Evolutionary conservation across 2,113 vertebrate genomes (phyloP).

Genomic region (Symphodus melops): DNA sequence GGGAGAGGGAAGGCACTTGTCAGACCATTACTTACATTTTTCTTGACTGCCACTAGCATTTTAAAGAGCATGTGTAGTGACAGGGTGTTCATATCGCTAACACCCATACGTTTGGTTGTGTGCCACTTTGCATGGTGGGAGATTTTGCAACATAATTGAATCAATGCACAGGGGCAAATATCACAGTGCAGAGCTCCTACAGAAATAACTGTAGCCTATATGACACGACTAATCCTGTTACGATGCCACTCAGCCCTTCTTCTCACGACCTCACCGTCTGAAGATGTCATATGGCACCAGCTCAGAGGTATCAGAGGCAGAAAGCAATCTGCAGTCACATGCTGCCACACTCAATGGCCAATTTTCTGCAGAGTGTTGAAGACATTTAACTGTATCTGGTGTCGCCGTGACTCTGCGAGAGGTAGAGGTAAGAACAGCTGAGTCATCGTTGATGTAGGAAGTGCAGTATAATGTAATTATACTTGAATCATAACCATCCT

Average conservation of each 20-base stretch:
- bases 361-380: conserved; percentile 2
- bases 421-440: not conserved
- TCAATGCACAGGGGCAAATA: conserved; percentile 4
- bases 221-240: conserved; percentile 48
- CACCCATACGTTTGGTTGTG: not conserved
- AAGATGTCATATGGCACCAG: conserved; percentile 18
- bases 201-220: conserved; percentile 14
- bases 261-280: conserved; percentile 19
- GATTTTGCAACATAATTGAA: conserved; percentile 10
- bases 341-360: not conserved
- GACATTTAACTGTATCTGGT: not conserved
- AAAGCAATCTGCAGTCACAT: not conserved
- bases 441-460: not conserved
- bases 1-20: not conserved
- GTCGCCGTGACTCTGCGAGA: conserved; percentile 28
- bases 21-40: conserved; percentile 15
- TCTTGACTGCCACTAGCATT: not conserved
- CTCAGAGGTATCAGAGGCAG: conserved; percentile 6
- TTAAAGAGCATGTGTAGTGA: not conserved
- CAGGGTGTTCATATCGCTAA: not conserved
- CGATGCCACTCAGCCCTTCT: not conserved
- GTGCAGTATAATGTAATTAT: not conserved
- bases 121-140: not conserved
- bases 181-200: conserved; percentile 11
- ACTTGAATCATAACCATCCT: not conserved